Evolutionary conservation across 2,797 vertebrate genomes (phyloP).

Genomic region (Acipenser ruthenus): DNA sequence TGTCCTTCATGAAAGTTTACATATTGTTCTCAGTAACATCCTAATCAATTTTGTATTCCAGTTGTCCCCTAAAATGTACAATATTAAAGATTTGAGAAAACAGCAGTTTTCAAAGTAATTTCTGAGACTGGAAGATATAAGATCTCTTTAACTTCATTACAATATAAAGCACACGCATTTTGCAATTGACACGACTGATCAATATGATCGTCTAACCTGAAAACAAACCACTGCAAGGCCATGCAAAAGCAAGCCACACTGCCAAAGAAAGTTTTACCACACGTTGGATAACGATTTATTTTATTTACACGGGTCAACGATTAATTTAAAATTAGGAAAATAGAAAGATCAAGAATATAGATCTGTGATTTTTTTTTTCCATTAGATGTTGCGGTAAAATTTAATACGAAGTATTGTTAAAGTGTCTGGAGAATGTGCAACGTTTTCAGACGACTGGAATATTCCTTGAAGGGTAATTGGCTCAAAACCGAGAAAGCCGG

Average conservation of each 20-base stretch:
- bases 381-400: slow-evolving; percentile 21
- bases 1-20: no score
- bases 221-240: slow-evolving; percentile 32
- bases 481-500: no score
- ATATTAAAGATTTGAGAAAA: background rate
- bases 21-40: no score
- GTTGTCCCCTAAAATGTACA: no score
- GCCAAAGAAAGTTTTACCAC: background rate
- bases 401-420: slow-evolving; percentile 23
- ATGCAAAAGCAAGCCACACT: slow-evolving; percentile 36
- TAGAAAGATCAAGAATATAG: slow-evolving; percentile 13
- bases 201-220: slow-evolving; percentile 54
- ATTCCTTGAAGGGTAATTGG: no score
- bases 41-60: no score
- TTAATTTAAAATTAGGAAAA: slow-evolving; percentile 25
- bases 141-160: slow-evolving; percentile 32
- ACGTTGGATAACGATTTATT: no score
- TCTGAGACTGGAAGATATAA: slow-evolving; percentile 9
- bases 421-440: slow-evolving; percentile 24
- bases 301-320: slow-evolving; percentile 31
- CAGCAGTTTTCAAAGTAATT: background rate
- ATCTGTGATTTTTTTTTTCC: background rate
- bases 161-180: slow-evolving; percentile 34
- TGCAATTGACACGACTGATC: slow-evolving; percentile 45
- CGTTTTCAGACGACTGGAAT: slow-evolving; percentile 4